Conservation (phyloP, 2,888 invertebrate species). For the Cinara cedri region DNA sequence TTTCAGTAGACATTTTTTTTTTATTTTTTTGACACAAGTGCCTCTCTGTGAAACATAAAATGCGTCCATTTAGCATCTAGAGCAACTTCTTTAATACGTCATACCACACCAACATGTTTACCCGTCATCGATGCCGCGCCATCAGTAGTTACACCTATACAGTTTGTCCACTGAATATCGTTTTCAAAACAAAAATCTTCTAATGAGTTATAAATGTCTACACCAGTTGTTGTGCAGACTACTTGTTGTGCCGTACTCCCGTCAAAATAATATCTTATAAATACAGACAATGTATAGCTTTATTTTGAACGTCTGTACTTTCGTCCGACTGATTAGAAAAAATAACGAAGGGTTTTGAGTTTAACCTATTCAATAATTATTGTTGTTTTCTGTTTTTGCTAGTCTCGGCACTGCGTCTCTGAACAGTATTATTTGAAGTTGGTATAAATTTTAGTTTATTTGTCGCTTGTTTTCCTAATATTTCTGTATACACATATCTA, state of each 20-base stretch:
- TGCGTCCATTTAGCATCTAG: too few relatives aligned
- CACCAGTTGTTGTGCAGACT: not conserved
- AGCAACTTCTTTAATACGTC: not conserved
- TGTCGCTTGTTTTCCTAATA: too few relatives aligned
- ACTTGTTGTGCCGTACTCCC: not conserved
- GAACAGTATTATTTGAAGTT: not conserved
- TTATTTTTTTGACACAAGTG: not conserved
- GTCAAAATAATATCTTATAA: too few relatives aligned
- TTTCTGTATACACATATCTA: constrained; percentile 21
- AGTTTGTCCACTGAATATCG: too few relatives aligned
- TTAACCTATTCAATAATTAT: not conserved
- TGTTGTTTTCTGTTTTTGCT: not conserved
- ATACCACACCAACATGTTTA: not conserved
- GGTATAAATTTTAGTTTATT: not conserved
- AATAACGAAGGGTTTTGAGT: not conserved
- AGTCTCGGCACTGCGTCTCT: not conserved
- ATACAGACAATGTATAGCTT: not conserved
- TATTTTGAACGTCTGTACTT: not conserved
- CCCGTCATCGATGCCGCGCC: not conserved
- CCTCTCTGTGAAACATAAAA: not conserved
- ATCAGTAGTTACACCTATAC: not conserved
- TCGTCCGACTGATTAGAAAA: not conserved
- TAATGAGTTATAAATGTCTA: not conserved
- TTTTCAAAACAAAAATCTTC: not conserved
- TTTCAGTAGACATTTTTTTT: not conserved